These are phyloP conservation scores for Crypturellus undulatus DNA, from an alignment of 2,113 vertebrate genomes.

Conservation along the genomic window DNA sequence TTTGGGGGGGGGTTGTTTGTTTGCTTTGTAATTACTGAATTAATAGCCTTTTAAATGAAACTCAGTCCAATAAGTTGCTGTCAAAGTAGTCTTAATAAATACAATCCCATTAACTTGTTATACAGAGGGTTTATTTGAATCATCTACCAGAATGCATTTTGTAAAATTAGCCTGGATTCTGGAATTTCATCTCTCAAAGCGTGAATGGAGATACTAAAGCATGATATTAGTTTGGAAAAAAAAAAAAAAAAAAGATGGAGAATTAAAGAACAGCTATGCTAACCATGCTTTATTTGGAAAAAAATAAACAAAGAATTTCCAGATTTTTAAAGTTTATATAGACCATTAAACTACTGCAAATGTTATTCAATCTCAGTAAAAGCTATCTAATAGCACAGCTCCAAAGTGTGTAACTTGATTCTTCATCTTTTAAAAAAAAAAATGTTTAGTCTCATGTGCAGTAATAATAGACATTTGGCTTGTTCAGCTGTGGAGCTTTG, in stretches of 20 bases:
- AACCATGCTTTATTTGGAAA: neutral
- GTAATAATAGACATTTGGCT: conserved; percentile 67
- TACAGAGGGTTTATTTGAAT: neutral
- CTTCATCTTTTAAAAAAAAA: conserved; percentile 39
- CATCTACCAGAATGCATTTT: neutral
- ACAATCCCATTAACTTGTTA: neutral
- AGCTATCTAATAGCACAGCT: conserved; percentile 46
- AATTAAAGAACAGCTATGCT: neutral
- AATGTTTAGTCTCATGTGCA: conserved; percentile 69
- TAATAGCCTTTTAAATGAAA: neutral
- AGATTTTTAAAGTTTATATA: neutral
- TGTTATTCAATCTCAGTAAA: neutral
- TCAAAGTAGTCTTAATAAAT: neutral
- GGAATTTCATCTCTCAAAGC: neutral
- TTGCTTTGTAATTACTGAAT: neutral
- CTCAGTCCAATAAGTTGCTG: neutral
- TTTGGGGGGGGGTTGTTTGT: neutral
- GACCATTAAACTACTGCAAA: neutral
- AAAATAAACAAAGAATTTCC: neutral
- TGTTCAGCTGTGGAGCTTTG: conserved; percentile 58
- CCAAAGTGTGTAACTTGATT: conserved; percentile 60
- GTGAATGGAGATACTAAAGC: neutral
- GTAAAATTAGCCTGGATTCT: neutral
- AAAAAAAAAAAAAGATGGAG: neutral
- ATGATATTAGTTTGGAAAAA: neutral